Percentiles rank a stretch among this genome's conserved stretches.
phyloP scores from a whole-genome alignment of 2,113 vertebrate genomes.

The Solea senegalensis region DNA sequence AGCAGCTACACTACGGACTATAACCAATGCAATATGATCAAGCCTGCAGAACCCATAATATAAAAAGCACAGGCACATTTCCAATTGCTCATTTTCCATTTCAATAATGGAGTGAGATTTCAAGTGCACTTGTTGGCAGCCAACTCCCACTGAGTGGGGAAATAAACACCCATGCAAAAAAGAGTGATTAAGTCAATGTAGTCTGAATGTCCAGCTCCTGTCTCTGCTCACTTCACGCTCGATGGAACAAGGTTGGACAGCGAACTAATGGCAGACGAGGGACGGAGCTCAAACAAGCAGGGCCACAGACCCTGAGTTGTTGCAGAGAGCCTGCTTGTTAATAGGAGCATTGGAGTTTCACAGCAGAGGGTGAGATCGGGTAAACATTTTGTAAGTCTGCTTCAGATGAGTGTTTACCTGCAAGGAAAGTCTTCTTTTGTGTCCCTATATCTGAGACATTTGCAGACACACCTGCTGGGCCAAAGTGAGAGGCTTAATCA shows the following conservation, averaged over 20 bases:
- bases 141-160: constrained; percentile 1
- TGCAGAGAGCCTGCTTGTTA: constrained; percentile 31
- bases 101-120: constrained; percentile 21
- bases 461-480: constrained; percentile 45
- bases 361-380: constrained; percentile 9
- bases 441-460: constrained; percentile 41
- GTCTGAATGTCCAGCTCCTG: constrained; percentile 16
- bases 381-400: constrained; percentile 35
- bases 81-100: constrained; percentile 1
- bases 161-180: constrained; percentile 26
- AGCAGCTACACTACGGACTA: not conserved
- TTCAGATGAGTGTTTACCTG: constrained; percentile 20
- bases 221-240: constrained; percentile 24
- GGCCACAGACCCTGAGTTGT: constrained; percentile 1
- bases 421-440: constrained; percentile 30
- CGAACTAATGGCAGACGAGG: constrained; percentile 26
- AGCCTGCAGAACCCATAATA: not conserved
- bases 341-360: constrained; percentile 36
- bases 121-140: constrained; percentile 16
- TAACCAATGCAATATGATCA: not conserved
- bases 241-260: constrained; percentile 14
- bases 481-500: constrained; percentile 54
- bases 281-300: constrained; percentile 16
- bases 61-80: constrained; percentile 1
- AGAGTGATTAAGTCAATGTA: constrained; percentile 22